A percentile compares a stretch with the other conserved stretches of the same genome.
These are phyloP conservation scores for Octomys mimax DNA, from an alignment of 2,797 vertebrate genomes.

Conservation along the genomic window DNA sequence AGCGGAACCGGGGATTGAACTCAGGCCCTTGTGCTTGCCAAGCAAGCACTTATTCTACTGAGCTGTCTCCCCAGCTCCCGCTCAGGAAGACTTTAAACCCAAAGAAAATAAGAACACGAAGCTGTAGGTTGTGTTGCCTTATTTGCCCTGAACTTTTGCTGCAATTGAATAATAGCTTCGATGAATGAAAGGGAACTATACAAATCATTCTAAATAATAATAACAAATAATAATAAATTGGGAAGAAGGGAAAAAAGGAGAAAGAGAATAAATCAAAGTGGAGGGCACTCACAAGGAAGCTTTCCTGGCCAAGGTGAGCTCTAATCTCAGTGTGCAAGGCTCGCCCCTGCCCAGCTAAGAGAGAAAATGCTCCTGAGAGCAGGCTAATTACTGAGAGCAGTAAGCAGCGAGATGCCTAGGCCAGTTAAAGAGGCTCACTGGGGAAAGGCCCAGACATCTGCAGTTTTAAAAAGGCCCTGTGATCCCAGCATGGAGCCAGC, in stretches of 20 bases:
- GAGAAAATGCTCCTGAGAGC: neutral
- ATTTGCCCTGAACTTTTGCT: neutral
- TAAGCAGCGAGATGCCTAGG: neutral
- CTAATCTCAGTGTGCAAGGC: neutral
- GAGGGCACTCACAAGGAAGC: neutral
- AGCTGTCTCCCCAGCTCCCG: no score
- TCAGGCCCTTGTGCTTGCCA: no score
- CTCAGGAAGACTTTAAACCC: slow-evolving; percentile 30
- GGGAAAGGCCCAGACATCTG: neutral
- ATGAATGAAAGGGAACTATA: slow-evolving; percentile 50
- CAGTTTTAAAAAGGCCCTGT: neutral
- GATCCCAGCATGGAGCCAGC: neutral
- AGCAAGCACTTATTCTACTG: no score
- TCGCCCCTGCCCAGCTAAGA: neutral
- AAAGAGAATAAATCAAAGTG: slow-evolving; percentile 42
- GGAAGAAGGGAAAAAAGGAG: slow-evolving; percentile 17
- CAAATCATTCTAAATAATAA: slow-evolving; percentile 46
- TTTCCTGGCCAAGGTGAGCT: neutral
- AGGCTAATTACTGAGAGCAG: neutral
- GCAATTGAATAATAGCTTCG: neutral
- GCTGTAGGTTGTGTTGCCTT: neutral
- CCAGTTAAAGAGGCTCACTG: neutral
- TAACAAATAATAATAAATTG: slow-evolving; percentile 49
- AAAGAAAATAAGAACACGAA: slow-evolving; percentile 32
- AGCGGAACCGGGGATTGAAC: no score